Percentiles rank a stretch among this genome's conserved stretches.
Evolutionary conservation across 1,140 invertebrate genomes (phyloP).

Genomic region (Agrypnia vestita): DNA sequence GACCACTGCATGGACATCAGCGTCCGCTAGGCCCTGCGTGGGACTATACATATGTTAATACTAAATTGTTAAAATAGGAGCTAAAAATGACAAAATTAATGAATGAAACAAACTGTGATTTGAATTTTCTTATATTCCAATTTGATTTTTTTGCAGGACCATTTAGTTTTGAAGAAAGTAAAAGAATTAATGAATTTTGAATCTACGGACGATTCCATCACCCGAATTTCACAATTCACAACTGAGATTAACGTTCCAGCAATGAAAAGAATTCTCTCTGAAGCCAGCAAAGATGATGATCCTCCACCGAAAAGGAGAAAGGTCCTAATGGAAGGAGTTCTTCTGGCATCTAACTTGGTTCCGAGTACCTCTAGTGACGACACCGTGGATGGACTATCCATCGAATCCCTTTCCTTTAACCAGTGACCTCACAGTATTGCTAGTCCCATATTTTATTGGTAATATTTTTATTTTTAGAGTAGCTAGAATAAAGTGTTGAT

Average conservation of each 20-base stretch:
- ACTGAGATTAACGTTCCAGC: background rate
- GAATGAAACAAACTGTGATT: background rate
- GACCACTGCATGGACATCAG: no score
- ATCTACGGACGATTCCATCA: background rate
- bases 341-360: background rate
- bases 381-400: slow-evolving; percentile 37
- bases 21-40: no score
- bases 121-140: background rate
- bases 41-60: no score
- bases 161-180: slow-evolving; percentile 65
- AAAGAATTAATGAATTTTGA: slow-evolving; percentile 63
- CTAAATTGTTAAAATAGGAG: no score
- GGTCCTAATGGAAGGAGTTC: slow-evolving; percentile 14
- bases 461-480: no score
- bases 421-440: background rate
- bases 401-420: slow-evolving; percentile 21
- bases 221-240: background rate
- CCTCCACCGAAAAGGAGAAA: slow-evolving; percentile 51
- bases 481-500: no score
- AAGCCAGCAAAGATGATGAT: slow-evolving; percentile 31
- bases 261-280: slow-evolving; percentile 52
- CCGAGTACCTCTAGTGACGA: slow-evolving; percentile 37
- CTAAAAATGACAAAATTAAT: no score
- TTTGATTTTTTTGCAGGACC: slow-evolving; percentile 63
- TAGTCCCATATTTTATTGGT: background rate